phyloP scores from a whole-genome alignment of 2,113 vertebrate genomes.

The Fregetta grallaria region DNA sequence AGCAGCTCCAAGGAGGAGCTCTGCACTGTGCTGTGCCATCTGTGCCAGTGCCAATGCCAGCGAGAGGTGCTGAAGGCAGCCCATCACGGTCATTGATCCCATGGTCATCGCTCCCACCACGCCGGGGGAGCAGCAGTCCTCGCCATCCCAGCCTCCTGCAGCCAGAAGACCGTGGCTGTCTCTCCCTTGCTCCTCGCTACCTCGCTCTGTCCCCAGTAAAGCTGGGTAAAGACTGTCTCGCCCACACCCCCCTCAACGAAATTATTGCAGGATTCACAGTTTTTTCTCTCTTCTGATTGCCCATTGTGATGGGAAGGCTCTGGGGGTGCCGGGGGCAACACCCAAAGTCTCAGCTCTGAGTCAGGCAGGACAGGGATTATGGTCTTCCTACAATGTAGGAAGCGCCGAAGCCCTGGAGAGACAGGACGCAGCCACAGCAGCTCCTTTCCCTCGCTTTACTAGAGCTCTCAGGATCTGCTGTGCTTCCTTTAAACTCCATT shows the following conservation, averaged over 20 bases:
- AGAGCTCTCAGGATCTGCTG: fast-evolving
- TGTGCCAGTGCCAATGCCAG: neutral
- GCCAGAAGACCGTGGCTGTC: neutral
- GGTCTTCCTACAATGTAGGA: neutral
- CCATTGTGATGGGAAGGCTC: neutral
- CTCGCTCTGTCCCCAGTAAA: neutral
- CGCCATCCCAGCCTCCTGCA: fast-evolving
- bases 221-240: neutral
- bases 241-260: neutral
- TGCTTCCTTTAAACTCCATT: neutral
- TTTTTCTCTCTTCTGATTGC: neutral
- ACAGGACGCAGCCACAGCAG: neutral
- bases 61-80: neutral
- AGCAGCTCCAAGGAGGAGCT: neutral
- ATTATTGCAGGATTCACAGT: neutral
- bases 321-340: neutral
- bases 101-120: neutral
- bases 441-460: neutral
- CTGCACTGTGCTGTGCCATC: neutral
- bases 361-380: neutral
- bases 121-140: neutral
- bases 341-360: neutral
- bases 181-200: neutral
- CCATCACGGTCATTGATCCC: fast-evolving
- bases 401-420: fast-evolving